Evolutionary conservation across 2,888 invertebrate species (phyloP).

Genomic region (Automeris io): DNA sequence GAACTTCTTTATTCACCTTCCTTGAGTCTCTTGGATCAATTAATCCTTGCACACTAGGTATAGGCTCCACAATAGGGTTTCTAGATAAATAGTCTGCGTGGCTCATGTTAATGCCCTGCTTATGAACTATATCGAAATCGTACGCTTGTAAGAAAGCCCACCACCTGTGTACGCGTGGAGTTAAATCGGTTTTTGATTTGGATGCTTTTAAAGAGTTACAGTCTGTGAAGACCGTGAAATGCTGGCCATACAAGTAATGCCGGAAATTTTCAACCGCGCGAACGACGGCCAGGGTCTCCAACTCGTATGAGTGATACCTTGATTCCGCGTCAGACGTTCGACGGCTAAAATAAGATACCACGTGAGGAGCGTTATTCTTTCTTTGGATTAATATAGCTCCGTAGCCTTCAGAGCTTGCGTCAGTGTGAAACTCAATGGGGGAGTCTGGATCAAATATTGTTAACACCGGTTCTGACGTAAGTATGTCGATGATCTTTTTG

Average conservation of each 20-base stretch:
- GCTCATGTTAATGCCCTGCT: constrained; percentile 17
- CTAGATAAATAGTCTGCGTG: constrained; percentile 23
- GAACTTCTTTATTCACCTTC: constrained; percentile 8
- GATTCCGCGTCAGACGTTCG: constrained; percentile 16
- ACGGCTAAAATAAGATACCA: constrained; percentile 22
- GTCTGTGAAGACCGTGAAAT: no score
- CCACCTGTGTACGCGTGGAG: constrained; percentile 19
- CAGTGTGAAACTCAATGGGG: constrained; percentile 18
- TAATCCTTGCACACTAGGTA: no score
- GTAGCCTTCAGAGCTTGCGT: constrained; percentile 22
- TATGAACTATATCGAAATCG: constrained; percentile 21
- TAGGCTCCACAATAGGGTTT: no score
- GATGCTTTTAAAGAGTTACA: no score
- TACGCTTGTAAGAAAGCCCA: constrained; percentile 20
- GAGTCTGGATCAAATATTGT: constrained; percentile 18
- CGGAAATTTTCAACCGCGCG: constrained; percentile 19
- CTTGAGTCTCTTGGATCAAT: no score
- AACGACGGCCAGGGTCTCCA: constrained; percentile 23
- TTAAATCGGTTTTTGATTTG: constrained; percentile 16
- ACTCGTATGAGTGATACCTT: constrained; percentile 20
- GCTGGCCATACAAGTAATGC: constrained; percentile 16
- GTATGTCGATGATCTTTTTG: constrained; percentile 9
- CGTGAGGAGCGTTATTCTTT: constrained; percentile 13
- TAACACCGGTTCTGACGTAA: constrained; percentile 18
- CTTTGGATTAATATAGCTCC: constrained; percentile 22